Evolutionary conservation across 2,888 invertebrate species (phyloP).

Genomic region (Drosophila borborema): DNA sequence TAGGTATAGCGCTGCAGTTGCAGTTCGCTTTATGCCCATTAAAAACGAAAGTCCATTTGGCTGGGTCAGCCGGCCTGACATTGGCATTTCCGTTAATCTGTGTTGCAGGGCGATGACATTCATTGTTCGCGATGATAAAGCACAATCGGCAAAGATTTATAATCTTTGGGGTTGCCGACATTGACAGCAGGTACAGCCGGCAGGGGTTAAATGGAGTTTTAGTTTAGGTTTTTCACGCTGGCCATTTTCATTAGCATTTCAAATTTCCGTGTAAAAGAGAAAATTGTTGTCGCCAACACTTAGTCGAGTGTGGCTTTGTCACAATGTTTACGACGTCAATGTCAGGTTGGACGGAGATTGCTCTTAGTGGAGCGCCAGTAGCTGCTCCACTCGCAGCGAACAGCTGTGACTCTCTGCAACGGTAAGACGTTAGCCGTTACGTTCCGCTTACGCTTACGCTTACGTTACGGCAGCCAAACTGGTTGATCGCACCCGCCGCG

Average conservation of each 20-base stretch:
- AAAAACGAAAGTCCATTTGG: constrained; percentile 47
- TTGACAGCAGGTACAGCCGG: constrained; percentile 35
- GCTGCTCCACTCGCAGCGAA: constrained; percentile 5
- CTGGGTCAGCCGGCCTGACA: constrained; percentile 14
- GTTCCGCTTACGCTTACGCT: constrained; percentile 4
- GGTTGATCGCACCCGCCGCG: constrained; percentile 76
- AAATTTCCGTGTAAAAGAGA: constrained; percentile 55
- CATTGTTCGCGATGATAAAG: constrained; percentile 39
- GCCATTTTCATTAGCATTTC: constrained; percentile 39
- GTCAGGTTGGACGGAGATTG: constrained; percentile 34
- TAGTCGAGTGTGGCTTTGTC: constrained; percentile 38
- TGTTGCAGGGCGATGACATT: constrained; percentile 2
- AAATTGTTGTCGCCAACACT: constrained; percentile 33
- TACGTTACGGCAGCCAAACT: constrained; percentile 61
- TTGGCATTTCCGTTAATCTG: constrained; percentile 30
- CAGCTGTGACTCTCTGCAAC: constrained; percentile 42
- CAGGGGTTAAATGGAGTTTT: constrained; percentile 25
- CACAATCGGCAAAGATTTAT: constrained; percentile 26
- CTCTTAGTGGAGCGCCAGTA: constrained; percentile 35
- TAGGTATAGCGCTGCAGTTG: not conserved
- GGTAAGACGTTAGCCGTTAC: constrained; percentile 27
- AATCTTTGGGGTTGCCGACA: constrained; percentile 19
- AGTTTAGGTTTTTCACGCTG: constrained; percentile 29
- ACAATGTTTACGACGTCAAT: constrained; percentile 47
- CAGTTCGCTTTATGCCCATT: constrained; percentile 7